Base-by-base conservation (phyloP, 2,888 invertebrate genomes). In the Scaptomyza cyrtandrae region DNA sequence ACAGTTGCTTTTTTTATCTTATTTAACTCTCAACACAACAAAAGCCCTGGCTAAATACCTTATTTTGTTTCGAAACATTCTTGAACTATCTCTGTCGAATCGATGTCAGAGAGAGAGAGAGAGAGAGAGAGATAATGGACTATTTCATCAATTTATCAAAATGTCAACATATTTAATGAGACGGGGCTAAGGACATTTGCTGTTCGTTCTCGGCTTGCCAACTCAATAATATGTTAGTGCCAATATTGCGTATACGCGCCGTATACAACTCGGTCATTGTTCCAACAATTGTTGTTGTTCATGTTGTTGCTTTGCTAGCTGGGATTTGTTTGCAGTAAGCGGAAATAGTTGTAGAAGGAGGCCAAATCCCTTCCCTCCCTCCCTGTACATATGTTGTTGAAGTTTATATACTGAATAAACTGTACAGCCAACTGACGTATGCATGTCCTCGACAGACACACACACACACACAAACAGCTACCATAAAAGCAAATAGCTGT, bases 161-260 rank as follows among this genome's bases (percentile, higher is more conserved):
- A 84, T 88, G 85, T 88, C 85, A 88, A 88, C 85, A 86, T 86
- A 86, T 85, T 88, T 80, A 83, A 85, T 85, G 86, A 86, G 83
- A 59, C 76, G 77, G 68, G 83, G 77, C 77, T 82, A 82, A 82
- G 77, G 83, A 82, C 80, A 80, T 81, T 85, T 59, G 39, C 63
- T 66, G 50, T 10, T 52, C 54, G 64, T 54, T 71, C 63, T 71
- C 63, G 68, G 58, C 72, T 77, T 39, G 75, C 61, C 78, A 78
- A 56, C 75, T 66, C 82, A 71, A 80, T 78, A 85, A 85, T 85
- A 78, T 85, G 79, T 13, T 67, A 73, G 44, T 77, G 78, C 85
- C 78, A 84, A 83, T 79, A 86, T 86, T 83, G 80, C 83, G 83
- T 88, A 88, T 83, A 88, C 83, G 83, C 70, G 60, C 45, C 54